Evolutionary conservation across 1,140 invertebrate genomes (phyloP), one percentile per base, ranked within the genome.

Genomic region (Temnothorax curvispinosus): DNA sequence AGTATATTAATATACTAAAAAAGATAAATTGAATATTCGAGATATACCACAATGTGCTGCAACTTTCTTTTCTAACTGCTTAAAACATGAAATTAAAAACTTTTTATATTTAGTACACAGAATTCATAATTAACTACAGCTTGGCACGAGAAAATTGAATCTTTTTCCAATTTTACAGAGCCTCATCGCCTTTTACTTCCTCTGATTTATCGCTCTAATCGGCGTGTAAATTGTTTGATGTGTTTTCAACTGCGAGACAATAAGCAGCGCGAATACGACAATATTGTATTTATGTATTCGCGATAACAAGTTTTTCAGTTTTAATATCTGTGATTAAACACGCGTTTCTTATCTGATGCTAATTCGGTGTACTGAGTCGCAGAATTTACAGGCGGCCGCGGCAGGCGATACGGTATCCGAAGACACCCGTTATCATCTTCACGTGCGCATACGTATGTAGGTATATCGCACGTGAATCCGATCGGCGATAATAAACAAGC

Each of bases 401-500:
- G 32, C 32, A 11, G 18, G 21, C 35, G n/a, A 3, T 54, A 27
- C 54, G 18, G 82, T 86, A 88, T 78, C 88, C 41, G 74, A 69
- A 84, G 77, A 88, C 91, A 88, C 41, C 85, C 91, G 91, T 90
- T 92, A 92, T 88, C 77, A 82, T 75, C 82, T 60, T 87, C 88
- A 92, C 86, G 88, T 87, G 74, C 69, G 84, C 87, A 88, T 84
- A 85, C 82, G 91, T 89, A 87, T 13, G 71, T 44, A 41, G 81
- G 71, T 89, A 67, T 84, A 90, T 91, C 80, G 89, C 87, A 91
- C 89, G 91, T 90, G 91, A 92, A 87, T 92, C 86, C 88, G 88
- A 92, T 92, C 91, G 64, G 64, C 88, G 91, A 92, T 92, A 91
- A 92, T 92, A 91, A 92, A 86, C 89, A 75, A 84, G 85, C 60